Percentiles rank a stretch among this genome's conserved stretches.
phyloP scores from a whole-genome alignment of 2,797 vertebrate genomes.

The Schizothorax lantsangensis region DNA sequence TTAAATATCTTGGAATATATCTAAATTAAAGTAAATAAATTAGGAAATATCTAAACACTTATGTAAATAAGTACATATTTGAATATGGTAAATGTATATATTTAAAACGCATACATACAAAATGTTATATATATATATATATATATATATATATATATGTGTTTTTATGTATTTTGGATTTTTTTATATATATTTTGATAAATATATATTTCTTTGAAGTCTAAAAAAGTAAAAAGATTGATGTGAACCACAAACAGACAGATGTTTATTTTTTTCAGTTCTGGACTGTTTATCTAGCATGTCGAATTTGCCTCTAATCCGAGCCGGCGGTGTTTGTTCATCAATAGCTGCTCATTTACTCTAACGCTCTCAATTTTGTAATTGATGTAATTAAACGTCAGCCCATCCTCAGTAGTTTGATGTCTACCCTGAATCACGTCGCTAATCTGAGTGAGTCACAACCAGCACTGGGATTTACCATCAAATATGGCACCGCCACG shows the following conservation, averaged over 20 bases:
- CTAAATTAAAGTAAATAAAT: neutral
- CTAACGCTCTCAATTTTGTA: constrained; percentile 47
- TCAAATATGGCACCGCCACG: constrained; percentile 56
- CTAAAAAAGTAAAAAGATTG: neutral
- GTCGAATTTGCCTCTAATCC: constrained; percentile 33
- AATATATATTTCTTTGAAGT: too few species aligned
- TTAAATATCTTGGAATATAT: neutral
- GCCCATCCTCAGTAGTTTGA: constrained; percentile 31
- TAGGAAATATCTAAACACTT: neutral
- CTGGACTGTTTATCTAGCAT: constrained; percentile 22
- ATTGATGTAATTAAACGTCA: constrained; percentile 53
- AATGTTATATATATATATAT: too few species aligned
- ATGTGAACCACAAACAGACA: neutral
- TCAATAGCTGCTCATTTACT: constrained; percentile 50
- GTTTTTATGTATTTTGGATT: too few species aligned
- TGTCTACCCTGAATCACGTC: constrained; percentile 49
- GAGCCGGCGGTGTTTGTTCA: constrained; percentile 31
- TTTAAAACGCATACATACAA: too few species aligned
- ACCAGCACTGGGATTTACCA: constrained; percentile 54
- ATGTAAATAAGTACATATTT: too few species aligned
- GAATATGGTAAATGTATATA: too few species aligned
- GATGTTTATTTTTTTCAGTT: constrained; percentile 2
- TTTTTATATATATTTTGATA: neutral
- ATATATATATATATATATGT: too few species aligned
- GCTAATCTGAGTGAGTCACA: constrained; percentile 52